Base-by-base conservation (phyloP, 30 jellyfish, hydroid and myxozoan genomes). In the Aurelia coerulea region DNA sequence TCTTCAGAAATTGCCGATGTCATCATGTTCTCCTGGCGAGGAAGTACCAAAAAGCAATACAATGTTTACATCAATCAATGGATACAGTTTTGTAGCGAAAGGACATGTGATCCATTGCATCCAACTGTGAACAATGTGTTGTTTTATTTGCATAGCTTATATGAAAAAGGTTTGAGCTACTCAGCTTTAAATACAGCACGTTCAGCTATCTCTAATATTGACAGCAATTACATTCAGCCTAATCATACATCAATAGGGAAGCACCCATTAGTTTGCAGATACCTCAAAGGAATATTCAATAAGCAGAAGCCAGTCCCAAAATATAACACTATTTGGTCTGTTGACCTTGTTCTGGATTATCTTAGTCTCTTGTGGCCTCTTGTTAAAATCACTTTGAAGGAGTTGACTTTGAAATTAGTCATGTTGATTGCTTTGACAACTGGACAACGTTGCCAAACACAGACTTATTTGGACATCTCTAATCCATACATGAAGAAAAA, bases 391-490 rank as follows among this genome's bases (percentile, higher is more conserved):
- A 67, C 46, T 52, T 65, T 82, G 68, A 70, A 68, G 68, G 86
- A 71, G 39, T 60, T 82, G 63, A 82, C 92, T 31, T 70, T 19
- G 86, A 82, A 82, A 53, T 59, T 68, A 37, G 85, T 70, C 33
- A 70, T 70, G 76, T 70, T 82, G 49, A 70, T 71, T 50, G 87
- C 87, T 60, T 56, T 82, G 37, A 70, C 62, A 10, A 67, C 86
- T 7, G 86, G 92, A 82, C 86, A 82, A 42, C 34, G 78, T 11
- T 82, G 92, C 76, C 92, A 82, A 52, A 70, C 92, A 56, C 88
- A 33, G 59, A 77, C 88, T 77, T 77, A 18, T 19, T 31, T 77
- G 4, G 78, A 77, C 59, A 50, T 19, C 68, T 73, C 84, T 39
- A 70, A 73, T 17, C 52, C 33, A 77, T 59, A 77, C 52, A 77